Percentiles rank a stretch among this genome's conserved stretches.
Conservation (phyloP, 1,140 invertebrate genomes). For the Wiebesia pumilae region DNA sequence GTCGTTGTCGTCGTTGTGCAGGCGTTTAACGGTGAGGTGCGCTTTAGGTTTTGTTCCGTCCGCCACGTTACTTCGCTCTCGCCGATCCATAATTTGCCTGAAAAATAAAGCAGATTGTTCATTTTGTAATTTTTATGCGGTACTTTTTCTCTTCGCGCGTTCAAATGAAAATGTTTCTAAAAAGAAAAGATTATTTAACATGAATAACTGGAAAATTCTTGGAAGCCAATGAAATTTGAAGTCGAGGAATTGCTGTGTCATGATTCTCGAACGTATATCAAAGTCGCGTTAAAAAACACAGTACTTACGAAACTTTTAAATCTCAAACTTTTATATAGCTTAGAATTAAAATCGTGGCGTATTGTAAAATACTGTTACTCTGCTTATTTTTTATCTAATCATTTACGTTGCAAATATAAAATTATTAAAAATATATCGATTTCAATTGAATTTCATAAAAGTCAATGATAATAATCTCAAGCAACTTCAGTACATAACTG, state of each 20-base stretch:
- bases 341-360: neutral
- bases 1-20: slow-evolving; percentile 66
- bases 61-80: slow-evolving; percentile 71
- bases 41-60: slow-evolving; percentile 70
- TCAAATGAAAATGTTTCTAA: neutral
- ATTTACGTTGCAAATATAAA: too few species aligned
- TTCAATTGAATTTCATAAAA: too few species aligned
- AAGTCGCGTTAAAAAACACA: neutral
- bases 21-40: slow-evolving; percentile 61
- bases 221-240: neutral
- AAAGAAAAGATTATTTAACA: neutral
- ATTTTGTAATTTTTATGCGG: neutral
- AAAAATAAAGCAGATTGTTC: slow-evolving; percentile 32
- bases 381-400: neutral
- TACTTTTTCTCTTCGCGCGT: neutral
- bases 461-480: too few species aligned
- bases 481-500: too few species aligned
- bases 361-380: neutral
- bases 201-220: neutral
- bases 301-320: neutral
- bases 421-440: too few species aligned
- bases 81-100: slow-evolving; percentile 72
- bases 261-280: neutral
- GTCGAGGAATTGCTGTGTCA: neutral
- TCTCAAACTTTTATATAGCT: neutral